Evolutionary conservation across 2,797 vertebrate genomes (phyloP).

Genomic region (Cuniculus paca): DNA sequence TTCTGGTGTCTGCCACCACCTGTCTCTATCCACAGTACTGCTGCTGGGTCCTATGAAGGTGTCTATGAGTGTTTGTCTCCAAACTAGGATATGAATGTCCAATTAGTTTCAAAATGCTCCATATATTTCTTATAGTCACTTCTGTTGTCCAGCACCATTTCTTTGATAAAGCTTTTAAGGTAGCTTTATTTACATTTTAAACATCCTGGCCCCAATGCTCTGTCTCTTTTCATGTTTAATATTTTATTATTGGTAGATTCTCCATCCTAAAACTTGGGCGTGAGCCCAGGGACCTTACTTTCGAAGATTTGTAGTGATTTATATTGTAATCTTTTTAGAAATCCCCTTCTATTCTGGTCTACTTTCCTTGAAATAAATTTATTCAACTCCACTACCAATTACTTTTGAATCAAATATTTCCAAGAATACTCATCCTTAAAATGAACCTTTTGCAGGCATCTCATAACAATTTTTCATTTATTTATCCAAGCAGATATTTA

Average conservation of each 20-base stretch:
- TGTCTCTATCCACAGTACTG: background rate
- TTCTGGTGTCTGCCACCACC: background rate
- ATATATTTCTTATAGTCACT: background rate
- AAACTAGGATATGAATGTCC: background rate
- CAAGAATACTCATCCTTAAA: background rate
- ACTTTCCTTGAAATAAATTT: conserved; percentile 38
- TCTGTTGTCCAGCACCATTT: background rate
- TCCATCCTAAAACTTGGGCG: conserved; percentile 31
- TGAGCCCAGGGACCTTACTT: background rate
- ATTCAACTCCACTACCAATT: background rate
- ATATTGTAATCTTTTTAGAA: conserved; percentile 29
- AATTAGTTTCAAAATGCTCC: background rate
- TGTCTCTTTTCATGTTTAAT: conserved; percentile 19
- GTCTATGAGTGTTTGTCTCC: background rate
- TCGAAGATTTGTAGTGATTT: background rate
- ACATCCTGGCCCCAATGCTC: background rate
- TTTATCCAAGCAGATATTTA: background rate
- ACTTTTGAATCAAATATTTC: conserved; percentile 9
- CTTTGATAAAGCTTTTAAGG: background rate
- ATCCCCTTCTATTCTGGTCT: background rate
- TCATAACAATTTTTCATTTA: background rate
- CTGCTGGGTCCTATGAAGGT: background rate
- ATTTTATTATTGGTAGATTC: conserved; percentile 30
- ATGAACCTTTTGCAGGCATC: background rate
- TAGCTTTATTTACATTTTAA: conserved; percentile 5